A percentile compares a stretch with the other conserved stretches of the same genome.
Evolutionary conservation across 2,797 vertebrate genomes (phyloP).

Genomic region (Scleropages formosus): DNA sequence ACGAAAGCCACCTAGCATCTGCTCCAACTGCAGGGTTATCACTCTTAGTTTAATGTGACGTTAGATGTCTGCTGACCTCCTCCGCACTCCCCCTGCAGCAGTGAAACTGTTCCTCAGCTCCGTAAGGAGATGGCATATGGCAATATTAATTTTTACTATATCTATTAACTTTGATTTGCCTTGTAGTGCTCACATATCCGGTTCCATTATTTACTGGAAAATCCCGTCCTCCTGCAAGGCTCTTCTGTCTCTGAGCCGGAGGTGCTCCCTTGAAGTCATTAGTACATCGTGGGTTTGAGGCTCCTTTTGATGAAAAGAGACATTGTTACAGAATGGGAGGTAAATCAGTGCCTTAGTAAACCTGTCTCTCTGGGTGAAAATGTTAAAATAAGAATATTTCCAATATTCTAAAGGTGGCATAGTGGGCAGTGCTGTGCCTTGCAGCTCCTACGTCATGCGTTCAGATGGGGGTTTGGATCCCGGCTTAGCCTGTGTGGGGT

Average conservation of each 20-base stretch:
- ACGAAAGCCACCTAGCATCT: constrained; percentile 46
- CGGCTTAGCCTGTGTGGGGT: no score
- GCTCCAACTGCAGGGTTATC: constrained; percentile 27
- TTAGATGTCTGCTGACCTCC: constrained; percentile 35
- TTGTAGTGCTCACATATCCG: background rate
- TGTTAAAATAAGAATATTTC: background rate
- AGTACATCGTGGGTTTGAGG: constrained; percentile 17
- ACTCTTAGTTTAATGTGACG: constrained; percentile 36
- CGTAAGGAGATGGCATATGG: background rate
- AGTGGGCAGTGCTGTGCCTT: no score
- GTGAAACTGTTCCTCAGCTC: background rate
- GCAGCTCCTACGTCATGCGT: no score
- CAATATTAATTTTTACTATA: constrained; percentile 15
- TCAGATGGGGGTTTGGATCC: no score
- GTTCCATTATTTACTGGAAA: constrained; percentile 2
- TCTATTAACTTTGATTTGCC: background rate
- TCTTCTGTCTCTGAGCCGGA: background rate
- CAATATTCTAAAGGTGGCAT: background rate
- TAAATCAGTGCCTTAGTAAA: no score
- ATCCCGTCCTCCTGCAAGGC: background rate
- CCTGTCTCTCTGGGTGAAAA: background rate
- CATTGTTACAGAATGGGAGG: background rate
- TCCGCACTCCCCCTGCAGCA: constrained; percentile 50
- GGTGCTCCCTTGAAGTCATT: background rate
- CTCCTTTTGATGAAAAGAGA: constrained; percentile 8